Evolutionary conservation across 2,113 vertebrate genomes (phyloP).

Genomic region (Cacatua alba): DNA sequence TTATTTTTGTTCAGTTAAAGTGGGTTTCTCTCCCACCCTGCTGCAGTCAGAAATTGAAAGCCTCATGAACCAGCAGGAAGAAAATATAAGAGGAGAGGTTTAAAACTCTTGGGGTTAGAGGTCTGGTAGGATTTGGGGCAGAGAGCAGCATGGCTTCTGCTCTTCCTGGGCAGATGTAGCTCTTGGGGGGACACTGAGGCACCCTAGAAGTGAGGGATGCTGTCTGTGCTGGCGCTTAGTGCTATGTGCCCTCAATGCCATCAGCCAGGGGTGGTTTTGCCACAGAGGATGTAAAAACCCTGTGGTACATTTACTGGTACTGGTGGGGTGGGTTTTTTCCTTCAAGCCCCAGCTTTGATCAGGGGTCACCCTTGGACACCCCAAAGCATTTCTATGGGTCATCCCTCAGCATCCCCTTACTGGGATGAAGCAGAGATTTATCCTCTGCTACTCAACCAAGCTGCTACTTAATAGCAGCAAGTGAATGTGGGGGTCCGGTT

Average conservation of each 20-base stretch:
- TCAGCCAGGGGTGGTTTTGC: neutral
- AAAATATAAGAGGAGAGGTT: neutral
- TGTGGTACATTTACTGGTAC: neutral
- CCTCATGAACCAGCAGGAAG: neutral
- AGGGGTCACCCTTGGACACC: neutral
- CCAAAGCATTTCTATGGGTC: neutral
- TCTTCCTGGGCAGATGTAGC: neutral
- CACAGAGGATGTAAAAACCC: neutral
- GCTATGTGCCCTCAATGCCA: accelerated
- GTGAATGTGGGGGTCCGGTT: accelerated
- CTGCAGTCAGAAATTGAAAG: neutral
- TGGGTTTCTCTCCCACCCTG: neutral
- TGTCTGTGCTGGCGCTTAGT: neutral
- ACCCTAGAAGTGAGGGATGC: neutral
- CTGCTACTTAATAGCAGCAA: neutral
- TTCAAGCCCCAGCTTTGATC: neutral
- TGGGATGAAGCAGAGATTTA: neutral
- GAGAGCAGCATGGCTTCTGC: neutral
- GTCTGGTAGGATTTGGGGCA: neutral
- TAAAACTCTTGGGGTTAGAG: neutral
- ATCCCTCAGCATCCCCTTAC: neutral
- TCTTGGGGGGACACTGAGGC: neutral
- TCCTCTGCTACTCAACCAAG: too few relatives aligned
- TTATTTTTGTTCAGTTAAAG: neutral
- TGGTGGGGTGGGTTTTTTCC: accelerated